Conservation (phyloP, 2,113 vertebrate genomes). For the Salminus brasiliensis region DNA sequence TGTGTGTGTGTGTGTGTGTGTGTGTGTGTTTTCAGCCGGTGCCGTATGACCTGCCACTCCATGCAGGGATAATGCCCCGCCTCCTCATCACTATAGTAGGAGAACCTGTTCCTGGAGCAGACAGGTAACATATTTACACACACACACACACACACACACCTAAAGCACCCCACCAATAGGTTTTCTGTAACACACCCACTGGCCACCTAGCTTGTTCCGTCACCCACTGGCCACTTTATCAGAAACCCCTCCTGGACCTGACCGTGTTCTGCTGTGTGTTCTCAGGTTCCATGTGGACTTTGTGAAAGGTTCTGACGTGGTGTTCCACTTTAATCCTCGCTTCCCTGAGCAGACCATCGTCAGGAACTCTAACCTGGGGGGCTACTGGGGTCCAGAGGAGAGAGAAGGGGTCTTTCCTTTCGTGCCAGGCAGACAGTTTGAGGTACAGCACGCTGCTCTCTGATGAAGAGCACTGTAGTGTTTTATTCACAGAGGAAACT, state of each 20-base stretch:
- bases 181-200: background rate
- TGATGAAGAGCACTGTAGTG: no score
- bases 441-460: conserved; percentile 61
- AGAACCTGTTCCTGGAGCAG: conserved; percentile 68
- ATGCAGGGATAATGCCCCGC: conserved; percentile 75
- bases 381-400: conserved; percentile 79
- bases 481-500: no score
- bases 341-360: conserved; percentile 72
- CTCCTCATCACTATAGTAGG: conserved; percentile 77
- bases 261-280: background rate
- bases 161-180: background rate
- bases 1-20: background rate
- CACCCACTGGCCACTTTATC: background rate
- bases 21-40: conserved; percentile 70
- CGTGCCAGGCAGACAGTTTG: conserved; percentile 72
- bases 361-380: conserved; percentile 71
- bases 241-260: no score
- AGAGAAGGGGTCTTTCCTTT: conserved; percentile 75
- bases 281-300: conserved; percentile 78
- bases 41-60: conserved; percentile 73
- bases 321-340: conserved; percentile 81
- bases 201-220: no score
- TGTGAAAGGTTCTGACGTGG: conserved; percentile 70
- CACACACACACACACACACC: background rate
- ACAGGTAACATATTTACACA: conserved; percentile 62